Evolutionary conservation across 2,797 vertebrate species (phyloP), one percentile per base, ranked within the genome.

Genomic region (Huso huso): DNA sequence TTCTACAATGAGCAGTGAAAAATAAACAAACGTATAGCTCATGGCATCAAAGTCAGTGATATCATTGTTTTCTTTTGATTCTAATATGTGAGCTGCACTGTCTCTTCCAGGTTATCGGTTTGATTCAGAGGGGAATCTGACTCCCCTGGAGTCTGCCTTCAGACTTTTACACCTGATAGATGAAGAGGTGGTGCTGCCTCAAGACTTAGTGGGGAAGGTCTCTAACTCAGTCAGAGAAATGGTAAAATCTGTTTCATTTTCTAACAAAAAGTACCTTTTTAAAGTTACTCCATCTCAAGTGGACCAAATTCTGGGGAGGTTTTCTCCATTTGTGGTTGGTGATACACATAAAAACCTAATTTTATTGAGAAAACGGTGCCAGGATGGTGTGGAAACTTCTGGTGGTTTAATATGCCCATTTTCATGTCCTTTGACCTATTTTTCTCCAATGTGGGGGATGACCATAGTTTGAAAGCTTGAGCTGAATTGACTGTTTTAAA

Each of bases 141-240:
- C 74, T 50, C 84, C 87, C 11, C 74, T 91, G 67, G 88, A 91
- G 66, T 86, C 84, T 0, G 88, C 88, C 4, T 60, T 89, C n/a
- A 3, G 0, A 0, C 61, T 85, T 3, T 71, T 91, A 49, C 77
- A 83, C 58, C 7, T 0, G 0, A 78, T 89, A 23, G 68, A 11
- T 1, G 1, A 70, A 12, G 69, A 78, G 48, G 66, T 62, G 23
- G 57, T 5, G 6, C 10, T 87, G 48, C 37, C 73, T 6, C 75
- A 70, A 53, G 48, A 69, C 8, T 77, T 79, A n/a, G 69, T 81
- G 0, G 67, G 84, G 8, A 62, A 57, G 6, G 67, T 79, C 1
- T 61, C 49, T 23, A 66, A 62, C 3, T 82, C 75, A 6, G 48
- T 90, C 11, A 79, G 75, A 63, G 86, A 89, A 37, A 89, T 88